Percentiles rank a stretch among this genome's conserved stretches.
Evolutionary conservation across 2,113 vertebrate genomes (phyloP).

Genomic region (Centrocercus urophasianus): DNA sequence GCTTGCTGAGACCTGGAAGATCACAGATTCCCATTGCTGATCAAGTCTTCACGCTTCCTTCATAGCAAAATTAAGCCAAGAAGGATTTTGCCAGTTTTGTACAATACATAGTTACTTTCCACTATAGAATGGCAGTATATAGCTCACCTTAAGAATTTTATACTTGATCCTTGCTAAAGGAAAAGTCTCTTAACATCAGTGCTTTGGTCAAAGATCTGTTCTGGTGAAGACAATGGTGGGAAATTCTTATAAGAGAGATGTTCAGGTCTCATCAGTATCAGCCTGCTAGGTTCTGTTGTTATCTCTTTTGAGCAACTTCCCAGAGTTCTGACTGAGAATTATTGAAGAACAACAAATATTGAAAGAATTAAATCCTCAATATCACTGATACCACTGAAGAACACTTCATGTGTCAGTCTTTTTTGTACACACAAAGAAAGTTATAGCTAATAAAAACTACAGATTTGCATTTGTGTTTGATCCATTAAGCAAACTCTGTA

Average conservation of each 20-base stretch:
- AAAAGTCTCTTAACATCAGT: neutral
- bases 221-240: neutral
- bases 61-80: neutral
- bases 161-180: neutral
- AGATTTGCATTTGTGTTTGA: neutral
- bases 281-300: neutral
- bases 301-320: neutral
- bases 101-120: neutral
- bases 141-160: neutral
- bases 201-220: neutral
- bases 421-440: neutral
- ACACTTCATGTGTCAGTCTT: rapidly evolving
- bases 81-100: neutral
- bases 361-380: neutral
- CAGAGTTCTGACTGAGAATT: neutral
- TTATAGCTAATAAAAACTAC: neutral
- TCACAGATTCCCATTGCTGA: neutral
- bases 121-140: neutral
- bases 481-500: neutral
- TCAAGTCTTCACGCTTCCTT: neutral
- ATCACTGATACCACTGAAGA: neutral
- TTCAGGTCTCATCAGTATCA: neutral
- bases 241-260: neutral
- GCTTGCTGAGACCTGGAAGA: neutral
- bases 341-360: neutral